These are phyloP conservation scores for Lepidocyrtinus sp. DNA, from an alignment of 2,888 invertebrate species.

Conservation along the genomic window DNA sequence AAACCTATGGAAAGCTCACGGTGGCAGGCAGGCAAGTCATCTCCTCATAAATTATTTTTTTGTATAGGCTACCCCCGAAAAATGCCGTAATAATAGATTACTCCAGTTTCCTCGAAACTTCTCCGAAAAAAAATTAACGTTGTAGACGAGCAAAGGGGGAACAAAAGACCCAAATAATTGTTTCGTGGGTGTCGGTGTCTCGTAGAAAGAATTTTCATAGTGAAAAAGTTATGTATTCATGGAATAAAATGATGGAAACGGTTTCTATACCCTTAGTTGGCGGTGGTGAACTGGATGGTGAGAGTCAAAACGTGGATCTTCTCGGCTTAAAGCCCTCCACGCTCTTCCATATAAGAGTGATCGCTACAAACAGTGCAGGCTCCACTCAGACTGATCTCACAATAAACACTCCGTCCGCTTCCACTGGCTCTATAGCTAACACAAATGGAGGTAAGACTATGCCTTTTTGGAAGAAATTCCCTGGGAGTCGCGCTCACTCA, in stretches of 20 bases:
- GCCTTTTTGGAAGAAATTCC: too few relatives aligned
- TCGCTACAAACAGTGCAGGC: slow-evolving; percentile 79
- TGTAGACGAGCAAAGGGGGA: background rate
- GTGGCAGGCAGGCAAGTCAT: slow-evolving; percentile 64
- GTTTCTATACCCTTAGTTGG: slow-evolving; percentile 38
- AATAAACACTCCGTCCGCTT: slow-evolving; percentile 76
- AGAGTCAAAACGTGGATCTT: slow-evolving; percentile 59
- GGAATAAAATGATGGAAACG: background rate
- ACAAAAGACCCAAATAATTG: background rate
- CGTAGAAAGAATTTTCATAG: background rate
- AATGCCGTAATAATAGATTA: background rate
- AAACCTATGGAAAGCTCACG: slow-evolving; percentile 51
- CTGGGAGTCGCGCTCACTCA: too few relatives aligned
- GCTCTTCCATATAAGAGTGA: slow-evolving; percentile 73
- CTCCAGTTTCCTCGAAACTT: background rate
- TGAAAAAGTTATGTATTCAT: background rate
- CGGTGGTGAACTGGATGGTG: slow-evolving; percentile 56
- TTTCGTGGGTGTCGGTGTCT: background rate
- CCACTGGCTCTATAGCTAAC: slow-evolving; percentile 29
- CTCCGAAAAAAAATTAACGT: background rate
- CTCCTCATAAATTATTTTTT: slow-evolving; percentile 1
- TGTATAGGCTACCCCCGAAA: background rate
- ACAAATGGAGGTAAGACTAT: background rate
- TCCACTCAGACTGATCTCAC: slow-evolving; percentile 77
- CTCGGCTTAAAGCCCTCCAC: slow-evolving; percentile 69